phyloP scores from a whole-genome alignment of 1,140 invertebrate species.

The Bombus vancouverensis region DNA sequence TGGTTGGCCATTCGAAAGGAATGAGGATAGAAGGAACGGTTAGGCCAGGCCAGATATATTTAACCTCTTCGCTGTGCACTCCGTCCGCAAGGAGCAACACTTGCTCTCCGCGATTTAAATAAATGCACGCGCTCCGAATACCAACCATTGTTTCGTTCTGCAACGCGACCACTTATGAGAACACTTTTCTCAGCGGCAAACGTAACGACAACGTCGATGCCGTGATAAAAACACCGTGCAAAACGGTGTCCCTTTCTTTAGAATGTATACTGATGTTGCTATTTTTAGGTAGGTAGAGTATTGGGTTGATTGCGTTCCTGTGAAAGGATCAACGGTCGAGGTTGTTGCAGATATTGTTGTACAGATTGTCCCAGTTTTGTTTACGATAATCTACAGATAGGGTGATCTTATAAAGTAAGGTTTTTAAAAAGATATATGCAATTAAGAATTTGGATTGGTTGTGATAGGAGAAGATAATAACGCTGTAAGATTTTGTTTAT shows the following conservation, averaged over 20 bases:
- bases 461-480: too few species aligned
- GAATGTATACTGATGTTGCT: conserved; percentile 16
- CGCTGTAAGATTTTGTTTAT: too few species aligned
- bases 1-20: conserved; percentile 59
- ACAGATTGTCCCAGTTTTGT: conserved; percentile 1
- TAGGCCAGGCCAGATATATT: conserved; percentile 73
- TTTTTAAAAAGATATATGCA: too few species aligned
- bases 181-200: conserved; percentile 33
- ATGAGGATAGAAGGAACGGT: conserved; percentile 64
- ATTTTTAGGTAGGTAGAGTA: not conserved
- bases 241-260: not conserved
- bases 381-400: not conserved
- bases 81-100: conserved; percentile 70
- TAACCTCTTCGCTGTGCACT: conserved; percentile 74
- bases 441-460: too few species aligned
- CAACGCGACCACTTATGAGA: conserved; percentile 31
- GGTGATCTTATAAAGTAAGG: not conserved
- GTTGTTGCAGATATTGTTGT: not conserved
- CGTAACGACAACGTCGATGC: not conserved
- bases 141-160: conserved; percentile 73
- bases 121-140: conserved; percentile 76
- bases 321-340: not conserved
- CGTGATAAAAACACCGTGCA: not conserved
- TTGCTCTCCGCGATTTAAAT: conserved; percentile 78
- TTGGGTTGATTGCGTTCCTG: not conserved